phyloP scores from a whole-genome alignment of 2,797 vertebrate species.

The Danionella dracula region DNA sequence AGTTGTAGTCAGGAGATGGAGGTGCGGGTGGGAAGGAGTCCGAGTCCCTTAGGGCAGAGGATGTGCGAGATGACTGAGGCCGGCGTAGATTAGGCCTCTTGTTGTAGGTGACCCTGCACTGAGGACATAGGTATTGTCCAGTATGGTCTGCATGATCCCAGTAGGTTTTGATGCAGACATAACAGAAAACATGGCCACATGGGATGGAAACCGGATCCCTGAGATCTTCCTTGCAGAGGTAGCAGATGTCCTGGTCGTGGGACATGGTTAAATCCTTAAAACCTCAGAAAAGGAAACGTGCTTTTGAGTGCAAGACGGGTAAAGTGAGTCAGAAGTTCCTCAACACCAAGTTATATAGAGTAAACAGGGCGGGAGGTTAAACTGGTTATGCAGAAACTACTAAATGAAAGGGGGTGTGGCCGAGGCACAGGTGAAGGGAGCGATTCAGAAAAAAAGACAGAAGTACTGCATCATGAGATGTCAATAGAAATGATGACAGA shows the following conservation, averaged over 20 bases:
- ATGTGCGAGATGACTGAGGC: conserved; percentile 54
- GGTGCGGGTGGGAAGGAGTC: conserved; percentile 67
- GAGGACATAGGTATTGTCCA: conserved; percentile 65
- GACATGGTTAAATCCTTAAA: conserved; percentile 55
- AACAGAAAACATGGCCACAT: conserved; percentile 73
- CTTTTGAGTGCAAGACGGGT: conserved; percentile 39
- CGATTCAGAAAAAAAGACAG: conserved; percentile 20
- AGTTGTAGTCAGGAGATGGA: conserved; percentile 74
- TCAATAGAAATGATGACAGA: conserved; percentile 40
- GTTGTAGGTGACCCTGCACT: conserved; percentile 71
- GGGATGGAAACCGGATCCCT: conserved; percentile 73
- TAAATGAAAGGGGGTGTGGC: conserved; percentile 62
- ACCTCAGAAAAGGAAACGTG: background rate
- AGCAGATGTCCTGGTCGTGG: conserved; percentile 63
- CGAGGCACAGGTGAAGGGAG: conserved; percentile 51
- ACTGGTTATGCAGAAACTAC: conserved; percentile 81
- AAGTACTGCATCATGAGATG: conserved; percentile 29
- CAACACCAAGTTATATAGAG: conserved; percentile 63
- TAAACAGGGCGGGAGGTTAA: conserved; percentile 71
- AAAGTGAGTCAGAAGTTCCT: conserved; percentile 59
- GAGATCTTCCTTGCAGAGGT: conserved; percentile 74
- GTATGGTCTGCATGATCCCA: conserved; percentile 74
- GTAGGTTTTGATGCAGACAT: conserved; percentile 74
- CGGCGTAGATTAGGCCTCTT: conserved; percentile 71
- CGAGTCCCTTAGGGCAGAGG: conserved; percentile 16